Evolutionary conservation across 1,140 invertebrate species (phyloP), one percentile per base, ranked within the genome.

Genomic region (Drosophila prosaltans): DNA sequence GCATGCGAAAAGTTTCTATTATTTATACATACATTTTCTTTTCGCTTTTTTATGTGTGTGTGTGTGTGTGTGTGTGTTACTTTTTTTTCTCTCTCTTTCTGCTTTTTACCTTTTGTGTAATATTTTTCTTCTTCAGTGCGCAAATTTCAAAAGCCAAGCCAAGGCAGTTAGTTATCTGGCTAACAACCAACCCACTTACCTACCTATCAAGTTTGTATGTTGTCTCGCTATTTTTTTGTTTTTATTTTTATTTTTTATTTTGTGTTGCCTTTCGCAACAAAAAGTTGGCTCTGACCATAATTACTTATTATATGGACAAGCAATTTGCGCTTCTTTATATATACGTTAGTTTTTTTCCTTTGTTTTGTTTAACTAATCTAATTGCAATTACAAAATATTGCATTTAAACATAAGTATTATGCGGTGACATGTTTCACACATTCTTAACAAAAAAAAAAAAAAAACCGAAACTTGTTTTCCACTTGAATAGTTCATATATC

Each of bases 11-110:
- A 24, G 32, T 40, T 59, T 39, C 57, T 59, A 40, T 59, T 59
- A 39, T 9, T 59, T 36, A 21, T 8, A 16, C n/a, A 6, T 32
- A n/a, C 30, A 63, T 60, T 69, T 76, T 67, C 43, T 45, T 60
- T 69, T 16, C 69, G 69, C 63, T 26, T 74, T 63, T 62, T 41
- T 39, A 26, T 21, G 10, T 36, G 10, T 10, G 32, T 39, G 57
- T 30, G 11, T 28, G n/a, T 28, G 8, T 32, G 7, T 24, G 2
- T 66, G 26, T 51, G 45, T 51, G 45, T 26, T 51, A 51, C 21
- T 26, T 10, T 48, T 24, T 48, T 51, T 16, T 16, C 16, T 16
- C 16, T 16, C 16, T 16, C 16, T 16, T 16, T 16, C 16, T 16
- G 16, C 16, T 16, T 16, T 16, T n/a, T 51, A 10, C 21, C 45